These are phyloP conservation scores for Urocolius indicus DNA, from an alignment of 2,113 vertebrate species.

Conservation along the genomic window DNA sequence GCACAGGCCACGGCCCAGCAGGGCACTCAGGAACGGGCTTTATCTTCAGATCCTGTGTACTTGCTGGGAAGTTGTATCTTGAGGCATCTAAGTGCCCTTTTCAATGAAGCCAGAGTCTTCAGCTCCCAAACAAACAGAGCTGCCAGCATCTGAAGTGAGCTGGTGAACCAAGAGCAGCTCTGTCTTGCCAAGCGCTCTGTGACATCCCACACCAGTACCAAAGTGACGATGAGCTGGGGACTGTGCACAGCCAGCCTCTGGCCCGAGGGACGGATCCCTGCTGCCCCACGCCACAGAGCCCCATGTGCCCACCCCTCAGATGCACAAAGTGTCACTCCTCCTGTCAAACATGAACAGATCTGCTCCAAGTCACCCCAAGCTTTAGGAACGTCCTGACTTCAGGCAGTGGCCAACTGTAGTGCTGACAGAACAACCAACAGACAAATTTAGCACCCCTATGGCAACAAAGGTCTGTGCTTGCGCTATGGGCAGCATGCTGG, in stretches of 20 bases:
- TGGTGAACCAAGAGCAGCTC: background rate
- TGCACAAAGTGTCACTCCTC: background rate
- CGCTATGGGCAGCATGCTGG: background rate
- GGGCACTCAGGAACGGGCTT: background rate
- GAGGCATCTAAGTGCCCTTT: background rate
- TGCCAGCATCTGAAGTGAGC: background rate
- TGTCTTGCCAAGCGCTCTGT: background rate
- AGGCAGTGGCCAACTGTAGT: background rate
- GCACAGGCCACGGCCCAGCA: background rate
- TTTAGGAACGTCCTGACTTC: rapidly evolving
- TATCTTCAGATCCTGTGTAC: slow-evolving; percentile 2
- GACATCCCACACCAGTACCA: background rate
- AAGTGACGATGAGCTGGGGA: background rate
- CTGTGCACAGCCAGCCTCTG: background rate
- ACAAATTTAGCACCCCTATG: background rate
- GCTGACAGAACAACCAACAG: background rate
- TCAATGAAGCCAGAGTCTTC: background rate
- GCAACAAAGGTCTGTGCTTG: background rate
- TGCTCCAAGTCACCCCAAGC: background rate
- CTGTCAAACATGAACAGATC: rapidly evolving
- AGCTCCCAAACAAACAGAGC: background rate
- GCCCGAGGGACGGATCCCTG: rapidly evolving
- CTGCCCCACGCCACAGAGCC: background rate
- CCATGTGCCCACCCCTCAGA: background rate
- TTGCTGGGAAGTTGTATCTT: background rate